phyloP scores from a whole-genome alignment of 2,113 vertebrate species.

The Oxyura jamaicensis region DNA sequence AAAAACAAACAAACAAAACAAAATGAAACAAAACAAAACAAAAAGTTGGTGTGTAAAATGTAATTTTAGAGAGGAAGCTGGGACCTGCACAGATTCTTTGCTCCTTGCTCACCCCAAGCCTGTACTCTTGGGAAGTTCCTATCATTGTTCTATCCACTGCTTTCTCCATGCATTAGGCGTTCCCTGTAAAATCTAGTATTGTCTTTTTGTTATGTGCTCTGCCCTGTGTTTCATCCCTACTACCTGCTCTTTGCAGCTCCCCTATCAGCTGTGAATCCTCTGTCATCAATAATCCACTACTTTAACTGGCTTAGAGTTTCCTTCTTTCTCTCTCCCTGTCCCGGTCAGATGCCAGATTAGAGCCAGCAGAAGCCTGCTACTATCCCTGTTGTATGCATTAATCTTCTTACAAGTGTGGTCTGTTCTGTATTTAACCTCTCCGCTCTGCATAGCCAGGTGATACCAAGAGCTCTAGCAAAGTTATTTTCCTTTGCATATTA shows the following conservation, averaged over 20 bases:
- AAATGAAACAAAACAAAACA: no score
- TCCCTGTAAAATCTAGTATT: background rate
- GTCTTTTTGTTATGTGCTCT: background rate
- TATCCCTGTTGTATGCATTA: slow-evolving; percentile 37
- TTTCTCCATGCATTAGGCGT: background rate
- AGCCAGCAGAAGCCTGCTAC: slow-evolving; percentile 43
- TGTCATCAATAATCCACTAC: slow-evolving; percentile 57
- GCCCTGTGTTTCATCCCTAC: background rate
- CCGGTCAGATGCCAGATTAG: slow-evolving; percentile 56
- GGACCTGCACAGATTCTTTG: background rate
- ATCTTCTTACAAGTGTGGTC: slow-evolving; percentile 51
- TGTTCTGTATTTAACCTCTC: slow-evolving; percentile 61
- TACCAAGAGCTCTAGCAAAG: background rate
- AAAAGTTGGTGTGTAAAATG: background rate
- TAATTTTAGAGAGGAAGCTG: background rate
- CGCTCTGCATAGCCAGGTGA: background rate
- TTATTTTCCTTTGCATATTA: background rate
- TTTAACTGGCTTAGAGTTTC: slow-evolving; percentile 60
- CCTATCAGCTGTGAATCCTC: slow-evolving; percentile 36
- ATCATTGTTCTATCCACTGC: background rate
- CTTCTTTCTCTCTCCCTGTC: slow-evolving; percentile 38
- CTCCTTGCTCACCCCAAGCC: background rate
- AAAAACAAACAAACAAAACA: no score
- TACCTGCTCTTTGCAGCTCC: background rate
- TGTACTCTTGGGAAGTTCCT: background rate